These are phyloP conservation scores for Gallirallus australis DNA, from an alignment of 2,797 vertebrate genomes.

Conservation along the genomic window DNA sequence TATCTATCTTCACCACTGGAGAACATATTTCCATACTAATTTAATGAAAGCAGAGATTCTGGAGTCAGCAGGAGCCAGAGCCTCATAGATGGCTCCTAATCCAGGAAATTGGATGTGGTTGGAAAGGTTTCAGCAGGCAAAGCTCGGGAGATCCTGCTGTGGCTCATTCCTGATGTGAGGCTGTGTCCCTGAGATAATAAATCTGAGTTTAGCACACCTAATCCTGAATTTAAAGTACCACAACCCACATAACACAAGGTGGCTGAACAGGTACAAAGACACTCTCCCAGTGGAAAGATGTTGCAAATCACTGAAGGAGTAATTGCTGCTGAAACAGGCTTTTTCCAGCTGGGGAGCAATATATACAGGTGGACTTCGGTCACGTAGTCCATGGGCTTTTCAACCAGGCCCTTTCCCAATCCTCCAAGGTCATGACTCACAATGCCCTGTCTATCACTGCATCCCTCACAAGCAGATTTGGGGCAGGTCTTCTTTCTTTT, in stretches of 20 bases:
- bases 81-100: not conserved
- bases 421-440: not conserved
- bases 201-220: not conserved
- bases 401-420: not conserved
- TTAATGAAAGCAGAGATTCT: conserved; percentile 38
- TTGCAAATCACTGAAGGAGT: not conserved
- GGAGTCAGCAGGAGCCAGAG: conserved; percentile 44
- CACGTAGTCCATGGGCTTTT: not conserved
- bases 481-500: not conserved
- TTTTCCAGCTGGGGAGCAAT: not conserved
- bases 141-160: conserved; percentile 17
- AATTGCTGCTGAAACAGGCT: not conserved
- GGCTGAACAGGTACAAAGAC: conserved; percentile 32
- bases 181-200: not conserved
- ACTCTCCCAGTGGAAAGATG: not conserved
- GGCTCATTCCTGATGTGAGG: conserved; percentile 25
- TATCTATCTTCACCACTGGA: conserved; percentile 33
- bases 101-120: conserved; percentile 52
- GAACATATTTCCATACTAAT: conserved; percentile 51
- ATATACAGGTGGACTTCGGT: not conserved
- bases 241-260: not conserved
- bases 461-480: not conserved
- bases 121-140: conserved; percentile 16
- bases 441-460: not conserved
- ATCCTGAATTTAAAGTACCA: conserved; percentile 35